Evolutionary conservation across 2,797 vertebrate genomes (phyloP).

Genomic region (Phaenicophaeus curvirostris): DNA sequence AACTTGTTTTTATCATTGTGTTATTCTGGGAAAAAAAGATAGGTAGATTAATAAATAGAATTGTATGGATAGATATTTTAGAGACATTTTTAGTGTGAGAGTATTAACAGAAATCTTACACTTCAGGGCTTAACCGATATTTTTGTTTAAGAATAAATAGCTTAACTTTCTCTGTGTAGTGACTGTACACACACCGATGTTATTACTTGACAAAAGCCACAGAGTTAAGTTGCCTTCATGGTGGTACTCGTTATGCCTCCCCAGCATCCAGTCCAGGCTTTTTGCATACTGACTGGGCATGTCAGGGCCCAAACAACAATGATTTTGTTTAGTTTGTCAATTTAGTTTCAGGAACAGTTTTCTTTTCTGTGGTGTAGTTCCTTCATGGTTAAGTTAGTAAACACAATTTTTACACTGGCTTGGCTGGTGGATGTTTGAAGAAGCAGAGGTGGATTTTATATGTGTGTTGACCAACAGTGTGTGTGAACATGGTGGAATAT

Average conservation of each 20-base stretch:
- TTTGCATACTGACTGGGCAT: accelerated
- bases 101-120: not conserved
- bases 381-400: not conserved
- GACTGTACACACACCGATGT: not conserved
- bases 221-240: not conserved
- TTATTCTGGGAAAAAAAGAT: not conserved
- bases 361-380: not conserved
- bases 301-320: not conserved
- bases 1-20: not conserved
- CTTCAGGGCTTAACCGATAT: not conserved
- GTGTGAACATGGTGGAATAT: not conserved
- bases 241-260: not conserved
- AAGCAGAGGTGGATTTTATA: not conserved
- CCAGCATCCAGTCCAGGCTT: not conserved
- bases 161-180: not conserved
- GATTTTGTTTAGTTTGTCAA: not conserved
- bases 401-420: not conserved
- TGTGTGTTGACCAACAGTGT: not conserved
- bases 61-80: not conserved
- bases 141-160: not conserved
- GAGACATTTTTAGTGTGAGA: not conserved
- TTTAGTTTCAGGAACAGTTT: not conserved
- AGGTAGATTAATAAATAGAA: not conserved
- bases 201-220: not conserved
- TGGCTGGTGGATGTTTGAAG: not conserved